Percentiles rank a stretch among this genome's conserved stretches.
Conservation (phyloP, 2,113 vertebrate genomes). For the Pseudonaja textilis region DNA sequence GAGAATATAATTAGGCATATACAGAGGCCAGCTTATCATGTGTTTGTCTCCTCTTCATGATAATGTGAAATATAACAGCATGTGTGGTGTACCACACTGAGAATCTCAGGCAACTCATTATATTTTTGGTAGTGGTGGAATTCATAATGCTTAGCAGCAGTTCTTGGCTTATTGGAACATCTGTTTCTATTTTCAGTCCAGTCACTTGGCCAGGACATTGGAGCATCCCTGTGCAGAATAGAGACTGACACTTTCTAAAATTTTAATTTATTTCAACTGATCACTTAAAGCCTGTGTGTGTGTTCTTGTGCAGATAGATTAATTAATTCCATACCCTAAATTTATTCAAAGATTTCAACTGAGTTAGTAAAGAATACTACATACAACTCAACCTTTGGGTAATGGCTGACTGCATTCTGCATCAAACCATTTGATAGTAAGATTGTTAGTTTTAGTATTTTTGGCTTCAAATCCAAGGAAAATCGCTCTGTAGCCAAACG, state of each 20-base stretch:
- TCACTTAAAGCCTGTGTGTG: background rate
- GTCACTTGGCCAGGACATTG: background rate
- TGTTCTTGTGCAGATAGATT: background rate
- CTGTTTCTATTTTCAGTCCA: background rate
- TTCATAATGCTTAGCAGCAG: background rate
- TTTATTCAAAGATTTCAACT: background rate
- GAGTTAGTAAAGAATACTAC: background rate
- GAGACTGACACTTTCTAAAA: background rate
- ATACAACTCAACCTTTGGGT: background rate
- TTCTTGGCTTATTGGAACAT: background rate
- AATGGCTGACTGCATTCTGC: slow-evolving; percentile 10
- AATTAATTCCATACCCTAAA: background rate
- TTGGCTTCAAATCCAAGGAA: slow-evolving; percentile 39
- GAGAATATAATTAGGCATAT: background rate
- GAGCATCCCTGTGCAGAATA: background rate
- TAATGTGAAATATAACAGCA: background rate
- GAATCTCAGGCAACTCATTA: background rate
- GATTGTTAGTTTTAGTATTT: slow-evolving; percentile 13
- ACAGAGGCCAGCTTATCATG: background rate
- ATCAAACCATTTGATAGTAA: slow-evolving; percentile 2
- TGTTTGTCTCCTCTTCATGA: background rate
- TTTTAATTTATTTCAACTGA: background rate
- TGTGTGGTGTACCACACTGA: background rate
- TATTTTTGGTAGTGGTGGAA: background rate
- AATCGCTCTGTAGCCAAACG: slow-evolving; percentile 51